Base-by-base conservation (phyloP, 2,888 invertebrate species). In the Creontiades dilutus region DNA sequence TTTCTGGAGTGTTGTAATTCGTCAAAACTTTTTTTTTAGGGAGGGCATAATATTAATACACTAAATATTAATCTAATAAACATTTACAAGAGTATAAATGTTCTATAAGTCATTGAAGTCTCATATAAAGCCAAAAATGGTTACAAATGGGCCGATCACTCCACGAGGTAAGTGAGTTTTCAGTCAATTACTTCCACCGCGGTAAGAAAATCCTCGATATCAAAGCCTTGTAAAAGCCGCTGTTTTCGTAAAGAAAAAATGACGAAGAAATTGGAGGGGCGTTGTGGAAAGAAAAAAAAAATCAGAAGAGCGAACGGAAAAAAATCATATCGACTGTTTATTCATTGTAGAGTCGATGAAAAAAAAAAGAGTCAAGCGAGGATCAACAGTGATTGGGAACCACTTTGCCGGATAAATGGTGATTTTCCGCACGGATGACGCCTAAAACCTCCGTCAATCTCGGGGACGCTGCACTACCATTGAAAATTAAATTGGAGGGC, bases 331-430 rank as follows among this genome's bases (percentile, higher is more conserved):
- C 52, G 82, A 37, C 85, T 85, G 85, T 85, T 85, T 61, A 85
- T 85, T 85, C 85, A 57, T 57, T 85, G 85, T 85, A 82, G 68
- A 19, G 82, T 52, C 82, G 37, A 61, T 37, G 37, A n/a, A 78
- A 78, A 55, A 55, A 85, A 78, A 78, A 55, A 55, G 61, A 55
- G 57, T 37, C 57, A 27, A 85, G 55, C 23, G 61, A 85, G 85
- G 55, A 37, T 85, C 57, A 78, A 27, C 16, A 85, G 85, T 85
- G 85, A 85, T 85, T 57, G 61, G 85, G 57, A 85, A 85, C 85
- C 85, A 85, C 85, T 85, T 85, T 85, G 37, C 61, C 37, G 85
- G 85, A 57, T 85, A 57, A 85, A 85, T 85, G 85, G 85, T 85
- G 85, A 85, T 85, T 85, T 85, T 28, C 27, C 61, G 61, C 57